These are phyloP conservation scores for Petromus typicus DNA, from an alignment of 2,113 vertebrate genomes.

Conservation along the genomic window DNA sequence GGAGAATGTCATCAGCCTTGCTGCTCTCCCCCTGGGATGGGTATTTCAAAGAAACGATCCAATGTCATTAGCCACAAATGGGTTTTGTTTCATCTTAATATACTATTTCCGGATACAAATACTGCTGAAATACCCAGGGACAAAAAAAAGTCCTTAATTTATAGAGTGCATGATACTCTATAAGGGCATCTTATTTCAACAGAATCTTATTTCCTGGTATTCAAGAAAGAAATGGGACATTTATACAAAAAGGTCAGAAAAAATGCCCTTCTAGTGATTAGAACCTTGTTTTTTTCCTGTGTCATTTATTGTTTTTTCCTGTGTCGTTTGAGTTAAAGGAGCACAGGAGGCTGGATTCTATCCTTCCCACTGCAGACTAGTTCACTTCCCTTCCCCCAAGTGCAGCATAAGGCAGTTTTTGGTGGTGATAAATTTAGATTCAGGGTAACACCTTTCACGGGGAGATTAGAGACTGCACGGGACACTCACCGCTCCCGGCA, in stretches of 20 bases:
- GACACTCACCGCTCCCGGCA: accelerated
- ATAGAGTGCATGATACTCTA: accelerated
- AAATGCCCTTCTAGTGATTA: not conserved
- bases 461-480: not conserved
- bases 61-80: not conserved
- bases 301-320: not conserved
- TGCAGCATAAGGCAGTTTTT: not conserved
- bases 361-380: accelerated
- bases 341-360: accelerated
- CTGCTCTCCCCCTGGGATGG: not conserved
- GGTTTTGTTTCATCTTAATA: not conserved
- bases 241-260: not conserved
- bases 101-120: not conserved
- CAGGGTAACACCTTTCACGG: accelerated
- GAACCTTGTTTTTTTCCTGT: not conserved
- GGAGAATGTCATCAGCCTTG: no score
- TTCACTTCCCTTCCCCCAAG: not conserved
- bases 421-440: not conserved
- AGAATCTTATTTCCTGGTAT: not conserved
- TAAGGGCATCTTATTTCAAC: not conserved
- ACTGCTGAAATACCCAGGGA: not conserved
- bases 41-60: not conserved
- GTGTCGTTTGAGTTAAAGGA: not conserved
- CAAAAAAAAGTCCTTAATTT: not conserved
- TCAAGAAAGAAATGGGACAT: not conserved